Base-by-base conservation (phyloP, 2,797 vertebrate genomes). In the Onychomys torridus region DNA sequence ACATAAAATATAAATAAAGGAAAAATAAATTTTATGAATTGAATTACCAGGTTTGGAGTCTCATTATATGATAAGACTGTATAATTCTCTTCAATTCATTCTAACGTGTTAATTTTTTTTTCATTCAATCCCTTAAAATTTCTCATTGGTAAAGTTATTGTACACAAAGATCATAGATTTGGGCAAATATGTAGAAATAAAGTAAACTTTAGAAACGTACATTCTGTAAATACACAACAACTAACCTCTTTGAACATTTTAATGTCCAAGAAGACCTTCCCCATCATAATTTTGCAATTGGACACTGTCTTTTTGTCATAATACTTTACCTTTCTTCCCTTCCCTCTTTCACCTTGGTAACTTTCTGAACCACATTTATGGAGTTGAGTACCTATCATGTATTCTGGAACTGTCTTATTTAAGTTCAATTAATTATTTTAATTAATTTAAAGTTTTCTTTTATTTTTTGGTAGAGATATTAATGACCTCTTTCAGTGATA, bases 301-400 rank as follows among this genome's bases (percentile, higher is more conserved):
- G 14, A n/a, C 23, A 23, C 10, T 7, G 46, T 16, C 13, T 29
- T 92, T 69, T 89, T 69, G 34, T 81, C 43, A 21, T 69, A 5
- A 17, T 71, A 57, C 8, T 93, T 93, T 55, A 63, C 87, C 61
- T 93, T 90, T 87, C n/a, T 90, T 83, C 16, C 19, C 82, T 97
- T 75, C 21, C 2, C 76, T 93, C 12, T 76, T 71, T 93, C 6
- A 12, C 27, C 7, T 16, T 71, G 14, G 5, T 25, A 32, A 16
- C 5, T n/a, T 89, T 71, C 43, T 46, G 21, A 93, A 81, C 25
- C 23, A 52, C 40, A 91, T 95, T 83, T 49, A 67, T 32, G 32
- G 37, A 71, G 2, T 29, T 88, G 19, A 29, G 75, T 49, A 9
- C 32, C 29, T 69, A 84, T 91, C 40, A 55, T 29, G 89, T 89